These are phyloP conservation scores for Anguilla anguilla DNA, from an alignment of 2,797 vertebrate genomes.

Conservation along the genomic window DNA sequence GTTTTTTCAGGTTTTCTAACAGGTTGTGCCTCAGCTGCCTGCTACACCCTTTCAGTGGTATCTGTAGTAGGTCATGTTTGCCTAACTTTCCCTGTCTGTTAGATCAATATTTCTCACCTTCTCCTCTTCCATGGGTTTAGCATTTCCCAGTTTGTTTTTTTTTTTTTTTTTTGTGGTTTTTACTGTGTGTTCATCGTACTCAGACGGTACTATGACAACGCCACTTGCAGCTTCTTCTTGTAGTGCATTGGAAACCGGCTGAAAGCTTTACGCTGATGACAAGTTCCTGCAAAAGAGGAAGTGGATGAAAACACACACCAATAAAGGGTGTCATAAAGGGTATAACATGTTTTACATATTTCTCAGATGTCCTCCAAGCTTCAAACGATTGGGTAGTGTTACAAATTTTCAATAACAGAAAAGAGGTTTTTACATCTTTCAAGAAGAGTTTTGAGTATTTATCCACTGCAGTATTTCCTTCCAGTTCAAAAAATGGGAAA, in stretches of 20 bases:
- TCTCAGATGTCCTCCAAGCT: no score
- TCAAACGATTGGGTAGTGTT: no score
- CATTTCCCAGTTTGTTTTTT: background rate
- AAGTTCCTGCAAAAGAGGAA: background rate
- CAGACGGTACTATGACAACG: background rate
- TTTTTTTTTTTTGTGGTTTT: background rate
- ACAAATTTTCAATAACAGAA: no score
- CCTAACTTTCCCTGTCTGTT: background rate
- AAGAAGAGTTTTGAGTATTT: no score
- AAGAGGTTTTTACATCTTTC: no score
- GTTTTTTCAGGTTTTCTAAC: background rate
- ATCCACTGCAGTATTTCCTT: no score
- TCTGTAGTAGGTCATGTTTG: background rate
- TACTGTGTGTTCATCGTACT: background rate
- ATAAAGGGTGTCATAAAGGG: background rate
- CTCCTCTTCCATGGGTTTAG: background rate
- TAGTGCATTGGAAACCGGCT: background rate
- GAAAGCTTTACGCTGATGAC: constrained; percentile 14
- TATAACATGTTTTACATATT: no score
- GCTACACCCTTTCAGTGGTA: background rate
- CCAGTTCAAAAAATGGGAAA: background rate
- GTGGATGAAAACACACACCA: background rate
- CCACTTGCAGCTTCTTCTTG: constrained; percentile 18
- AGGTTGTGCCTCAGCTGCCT: background rate
- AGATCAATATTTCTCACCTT: background rate